Evolutionary conservation across 2,888 invertebrate species (phyloP).

Genomic region (Eueremaeus valkanovi): DNA sequence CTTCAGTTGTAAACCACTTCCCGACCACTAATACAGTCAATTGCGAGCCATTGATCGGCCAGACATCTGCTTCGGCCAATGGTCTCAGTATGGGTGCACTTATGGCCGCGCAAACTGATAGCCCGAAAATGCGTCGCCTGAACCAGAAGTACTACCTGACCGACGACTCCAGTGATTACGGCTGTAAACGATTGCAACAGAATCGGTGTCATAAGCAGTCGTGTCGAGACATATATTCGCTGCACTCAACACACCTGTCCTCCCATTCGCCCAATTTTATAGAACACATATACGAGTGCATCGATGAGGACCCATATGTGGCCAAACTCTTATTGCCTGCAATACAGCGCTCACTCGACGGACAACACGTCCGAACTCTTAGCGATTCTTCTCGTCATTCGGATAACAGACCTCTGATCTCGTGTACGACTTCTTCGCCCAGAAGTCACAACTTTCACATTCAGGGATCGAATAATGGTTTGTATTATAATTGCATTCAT

Average conservation of each 20-base stretch:
- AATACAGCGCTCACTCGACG: conserved; percentile 37
- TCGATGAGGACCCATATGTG: conserved; percentile 56
- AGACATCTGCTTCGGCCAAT: not conserved
- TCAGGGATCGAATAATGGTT: conserved; percentile 32
- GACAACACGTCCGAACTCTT: conserved; percentile 35
- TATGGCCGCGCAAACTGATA: not conserved
- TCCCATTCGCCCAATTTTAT: conserved; percentile 53
- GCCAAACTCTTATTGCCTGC: conserved; percentile 40
- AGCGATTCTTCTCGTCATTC: conserved; percentile 32
- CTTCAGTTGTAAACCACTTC: not conserved
- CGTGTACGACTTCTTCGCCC: conserved; percentile 14
- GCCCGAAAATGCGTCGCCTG: conserved; percentile 13
- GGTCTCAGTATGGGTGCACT: not conserved
- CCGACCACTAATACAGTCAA: not conserved
- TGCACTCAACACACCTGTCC: not conserved
- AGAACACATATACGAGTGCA: conserved; percentile 71
- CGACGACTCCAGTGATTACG: conserved; percentile 41
- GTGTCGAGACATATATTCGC: conserved; percentile 15
- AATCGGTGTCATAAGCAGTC: conserved; percentile 13
- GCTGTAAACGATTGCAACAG: conserved; percentile 41
- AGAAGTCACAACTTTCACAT: conserved; percentile 18
- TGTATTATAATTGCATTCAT: not conserved
- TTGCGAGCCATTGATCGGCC: not conserved
- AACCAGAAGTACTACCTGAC: conserved; percentile 21
- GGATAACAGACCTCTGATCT: conserved; percentile 16